Evolutionary conservation across 2,888 invertebrate genomes (phyloP).

Genomic region (Amorpha juglandis): DNA sequence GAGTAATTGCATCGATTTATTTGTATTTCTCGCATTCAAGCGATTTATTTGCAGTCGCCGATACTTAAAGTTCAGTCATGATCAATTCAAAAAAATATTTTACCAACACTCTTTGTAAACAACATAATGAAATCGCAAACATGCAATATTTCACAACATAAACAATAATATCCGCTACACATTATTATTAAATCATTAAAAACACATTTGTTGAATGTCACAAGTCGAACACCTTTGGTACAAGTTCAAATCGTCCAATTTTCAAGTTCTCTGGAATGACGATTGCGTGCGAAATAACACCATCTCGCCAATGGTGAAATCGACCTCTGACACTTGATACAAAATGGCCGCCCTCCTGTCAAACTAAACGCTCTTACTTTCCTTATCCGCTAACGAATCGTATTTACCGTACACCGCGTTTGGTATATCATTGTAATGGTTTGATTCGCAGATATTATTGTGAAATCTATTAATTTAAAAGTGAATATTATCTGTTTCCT

Average conservation of each 20-base stretch:
- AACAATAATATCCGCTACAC: slow-evolving; percentile 12
- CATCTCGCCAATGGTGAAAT: slow-evolving; percentile 69
- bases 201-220: slow-evolving; percentile 26
- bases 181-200: slow-evolving; percentile 27
- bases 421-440: slow-evolving; percentile 55
- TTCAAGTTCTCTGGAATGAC: slow-evolving; percentile 49
- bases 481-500: slow-evolving; percentile 51
- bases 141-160: slow-evolving; percentile 4
- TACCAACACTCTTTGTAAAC: not conserved
- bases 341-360: slow-evolving; percentile 75
- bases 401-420: slow-evolving; percentile 56
- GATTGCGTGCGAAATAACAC: slow-evolving; percentile 62
- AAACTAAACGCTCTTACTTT: slow-evolving; percentile 76
- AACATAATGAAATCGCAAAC: not conserved
- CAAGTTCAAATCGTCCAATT: slow-evolving; percentile 54
- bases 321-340: slow-evolving; percentile 74
- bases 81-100: not conserved
- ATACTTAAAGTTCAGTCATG: not conserved
- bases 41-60: not conserved
- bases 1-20: not conserved
- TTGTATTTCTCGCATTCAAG: not conserved
- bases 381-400: slow-evolving; percentile 68
- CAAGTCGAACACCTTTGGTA: slow-evolving; percentile 1
- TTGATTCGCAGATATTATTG: slow-evolving; percentile 54
- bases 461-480: slow-evolving; percentile 51